Evolutionary conservation across 2,888 invertebrate species (phyloP), one percentile per base, ranked within the genome.

Genomic region (Spisula subtruncata): DNA sequence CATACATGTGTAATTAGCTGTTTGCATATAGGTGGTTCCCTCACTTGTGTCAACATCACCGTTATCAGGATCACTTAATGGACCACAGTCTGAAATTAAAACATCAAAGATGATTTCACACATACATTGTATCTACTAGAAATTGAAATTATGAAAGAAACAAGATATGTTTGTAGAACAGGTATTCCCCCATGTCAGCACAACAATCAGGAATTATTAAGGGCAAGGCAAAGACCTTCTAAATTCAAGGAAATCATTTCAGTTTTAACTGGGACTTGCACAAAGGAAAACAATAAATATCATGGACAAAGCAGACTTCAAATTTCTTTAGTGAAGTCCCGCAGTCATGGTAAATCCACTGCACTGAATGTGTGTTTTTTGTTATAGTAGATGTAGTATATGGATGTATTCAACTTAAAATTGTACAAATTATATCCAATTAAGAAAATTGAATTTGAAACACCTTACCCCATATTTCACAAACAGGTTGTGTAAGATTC

Each of bases 1-100:
- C 10, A 83, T 25, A 86, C 93, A 93, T 0, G 86, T 81, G 32
- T 88, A 89, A 5, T 82, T 79, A 29, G 90, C 89, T 1, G 71
- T 66, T 25, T 84, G 84, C 14, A 81, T 71, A 46, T 92, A 90
- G 0, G 86, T 82, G 0, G 85, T 89, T 2, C 83, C 87, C 20
- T 51, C 20, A 41, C 85, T 79, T 32, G 81, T 85, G n/a, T 80
- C 35, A 16, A 91, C 82, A 14, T 20, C 12, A 48, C 89, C 88
- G 81, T 90, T 83, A 0, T 29, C 20, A 5, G 85, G 81, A 51
- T 46, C 41, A 8, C 41, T 51, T 48, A 89, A 83, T 20, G 60
- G 60, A 1, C 66, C 87, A 88, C 90, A 90, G 35, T 89, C 89
- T 89, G 51, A 10, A 66, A 66, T 25, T 10, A 66, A 66, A 16